Evolutionary conservation across 2,797 vertebrate genomes (phyloP).

Genomic region (Malacoraja senta): DNA sequence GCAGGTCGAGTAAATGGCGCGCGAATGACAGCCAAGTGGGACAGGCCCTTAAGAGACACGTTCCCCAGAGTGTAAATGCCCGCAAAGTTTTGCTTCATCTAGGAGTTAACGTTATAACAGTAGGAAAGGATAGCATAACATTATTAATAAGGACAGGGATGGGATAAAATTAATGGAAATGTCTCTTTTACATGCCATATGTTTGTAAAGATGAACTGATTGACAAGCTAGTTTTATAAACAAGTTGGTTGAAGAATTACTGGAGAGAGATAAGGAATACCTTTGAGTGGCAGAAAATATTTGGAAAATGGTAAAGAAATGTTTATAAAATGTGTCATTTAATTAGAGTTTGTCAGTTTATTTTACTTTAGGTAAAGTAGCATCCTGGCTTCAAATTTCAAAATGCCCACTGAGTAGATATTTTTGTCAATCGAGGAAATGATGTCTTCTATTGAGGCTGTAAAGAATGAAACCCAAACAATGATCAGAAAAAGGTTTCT

Average conservation of each 20-base stretch:
- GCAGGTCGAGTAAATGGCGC: no score
- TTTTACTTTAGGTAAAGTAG: neutral
- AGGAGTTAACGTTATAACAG: neutral
- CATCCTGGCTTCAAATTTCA: neutral
- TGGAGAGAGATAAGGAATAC: neutral
- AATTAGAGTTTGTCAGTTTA: neutral
- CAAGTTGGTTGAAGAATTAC: neutral
- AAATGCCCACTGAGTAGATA: neutral
- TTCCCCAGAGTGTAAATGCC: no score
- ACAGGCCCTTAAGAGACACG: no score
- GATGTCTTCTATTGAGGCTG: neutral
- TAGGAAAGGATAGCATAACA: neutral
- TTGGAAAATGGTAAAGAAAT: neutral
- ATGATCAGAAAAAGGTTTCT: neutral
- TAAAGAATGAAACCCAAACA: neutral
- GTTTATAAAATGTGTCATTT: neutral
- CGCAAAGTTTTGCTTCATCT: neutral
- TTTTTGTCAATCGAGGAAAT: neutral
- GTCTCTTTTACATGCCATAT: neutral
- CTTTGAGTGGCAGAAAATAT: neutral
- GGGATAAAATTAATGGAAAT: neutral
- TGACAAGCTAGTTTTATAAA: neutral
- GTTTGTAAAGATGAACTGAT: neutral
- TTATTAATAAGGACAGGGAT: neutral
- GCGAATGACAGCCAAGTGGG: no score